Conservation (phyloP, 2,113 vertebrate species). For the Pitta sordida region DNA sequence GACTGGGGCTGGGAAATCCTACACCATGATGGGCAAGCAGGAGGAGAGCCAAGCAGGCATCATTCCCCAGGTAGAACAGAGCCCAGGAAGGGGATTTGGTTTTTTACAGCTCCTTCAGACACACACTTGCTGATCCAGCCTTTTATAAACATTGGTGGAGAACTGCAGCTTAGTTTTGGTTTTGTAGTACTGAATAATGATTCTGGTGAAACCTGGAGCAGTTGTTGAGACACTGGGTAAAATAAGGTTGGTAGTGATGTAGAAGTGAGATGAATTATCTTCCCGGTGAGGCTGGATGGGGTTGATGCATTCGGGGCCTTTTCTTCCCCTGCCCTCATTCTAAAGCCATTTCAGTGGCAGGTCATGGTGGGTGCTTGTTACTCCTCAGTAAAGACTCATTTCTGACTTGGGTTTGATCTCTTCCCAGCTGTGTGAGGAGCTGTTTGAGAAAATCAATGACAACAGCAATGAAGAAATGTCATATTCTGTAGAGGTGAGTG, state of each 20-base stretch:
- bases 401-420: conserved; percentile 8
- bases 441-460: conserved; percentile 98
- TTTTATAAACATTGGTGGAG: not conserved
- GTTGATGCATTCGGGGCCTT: not conserved
- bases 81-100: not conserved
- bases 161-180: not conserved
- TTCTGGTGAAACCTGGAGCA: not conserved
- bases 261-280: not conserved
- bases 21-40: conserved; percentile 99
- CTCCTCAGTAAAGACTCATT: not conserved
- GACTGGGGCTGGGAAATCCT: conserved; percentile 97
- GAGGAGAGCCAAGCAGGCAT: conserved; percentile 98
- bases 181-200: not conserved
- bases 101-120: not conserved
- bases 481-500: conserved; percentile 88
- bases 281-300: not conserved
- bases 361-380: not conserved
- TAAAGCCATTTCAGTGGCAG: not conserved
- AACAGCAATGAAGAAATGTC: conserved; percentile 93
- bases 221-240: not conserved
- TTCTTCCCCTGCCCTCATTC: not conserved
- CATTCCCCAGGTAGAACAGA: conserved; percentile 90
- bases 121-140: rapidly evolving
- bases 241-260: not conserved
- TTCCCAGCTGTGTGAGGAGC: conserved; percentile 92